Base-by-base conservation (phyloP, 1,140 invertebrate species). In the Manduca sexta region DNA sequence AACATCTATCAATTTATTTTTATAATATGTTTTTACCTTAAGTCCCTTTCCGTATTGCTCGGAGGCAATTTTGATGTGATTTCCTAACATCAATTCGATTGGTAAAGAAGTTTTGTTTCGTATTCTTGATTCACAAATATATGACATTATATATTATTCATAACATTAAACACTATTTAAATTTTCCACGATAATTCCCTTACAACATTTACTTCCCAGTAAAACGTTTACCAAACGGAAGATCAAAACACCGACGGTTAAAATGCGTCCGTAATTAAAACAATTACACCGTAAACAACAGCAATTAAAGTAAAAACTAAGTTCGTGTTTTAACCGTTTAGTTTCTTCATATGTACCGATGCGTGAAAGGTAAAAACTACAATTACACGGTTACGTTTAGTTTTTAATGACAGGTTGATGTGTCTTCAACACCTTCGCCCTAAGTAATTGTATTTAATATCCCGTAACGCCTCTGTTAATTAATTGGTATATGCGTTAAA, bases 331-430 rank as follows among this genome's bases (percentile, higher is more conserved):
- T 7, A 11, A 31, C 14, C 18, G 41, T 43, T 43, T n/a, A 29
- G 30, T 35, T 35, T 33, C 39, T 16, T 11, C 10, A 17, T 51
- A 38, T 41, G 35, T 46, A 68, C 52, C 68, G 59, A 54, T 45
- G 60, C 69, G 49, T 74, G 72, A 69, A 72, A 78, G 70, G 57
- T 18, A 42, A 75, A 78, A 39, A 44, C 15, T 31, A 61, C 47
- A 58, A 66, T 66, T 69, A 73, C 59, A 57, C 56, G 49, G 49
- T 62, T 42, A 51, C 37, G 45, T 45, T 49, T 52, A 56, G 50
- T 46, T 52, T 52, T 31, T 55, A 62, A 62, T 61, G 47, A 52
- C 50, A 52, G 43, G 21, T 42, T 52, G 35, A 53, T 48, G 38
- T 50, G 42, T 57, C 52, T 55, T 63, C 50, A 59, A 69, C 64